Conservation (phyloP, 2,888 invertebrate genomes). For the Mimachlamys varia region DNA sequence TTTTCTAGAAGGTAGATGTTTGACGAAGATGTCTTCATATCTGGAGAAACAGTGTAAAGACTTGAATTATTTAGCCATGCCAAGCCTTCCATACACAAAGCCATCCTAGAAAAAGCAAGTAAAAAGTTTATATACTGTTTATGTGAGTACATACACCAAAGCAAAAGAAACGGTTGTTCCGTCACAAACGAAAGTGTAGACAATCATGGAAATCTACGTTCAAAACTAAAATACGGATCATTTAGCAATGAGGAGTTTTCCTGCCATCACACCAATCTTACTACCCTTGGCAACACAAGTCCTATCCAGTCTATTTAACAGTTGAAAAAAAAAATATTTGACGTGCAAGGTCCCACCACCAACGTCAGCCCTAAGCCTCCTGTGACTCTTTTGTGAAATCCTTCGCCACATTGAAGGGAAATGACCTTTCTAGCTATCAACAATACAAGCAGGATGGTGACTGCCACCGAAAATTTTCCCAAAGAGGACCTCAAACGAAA, state of each 20-base stretch:
- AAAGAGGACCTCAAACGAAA: neutral
- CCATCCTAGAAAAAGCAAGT: too few relatives aligned
- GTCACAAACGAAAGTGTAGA: neutral
- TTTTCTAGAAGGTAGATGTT: too few relatives aligned
- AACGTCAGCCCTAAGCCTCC: neutral
- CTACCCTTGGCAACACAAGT: constrained; percentile 7
- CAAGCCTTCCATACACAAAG: too few relatives aligned
- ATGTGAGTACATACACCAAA: too few relatives aligned
- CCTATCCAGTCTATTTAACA: neutral
- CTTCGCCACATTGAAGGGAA: neutral
- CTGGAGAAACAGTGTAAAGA: too few relatives aligned
- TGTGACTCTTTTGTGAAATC: neutral
- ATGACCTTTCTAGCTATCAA: neutral
- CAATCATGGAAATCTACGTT: neutral
- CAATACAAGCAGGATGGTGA: neutral
- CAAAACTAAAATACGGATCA: neutral
- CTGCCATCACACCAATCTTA: neutral
- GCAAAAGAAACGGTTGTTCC: neutral
- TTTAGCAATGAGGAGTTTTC: neutral
- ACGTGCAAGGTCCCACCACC: neutral
- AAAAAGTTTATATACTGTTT: too few relatives aligned
- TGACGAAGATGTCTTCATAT: too few relatives aligned
- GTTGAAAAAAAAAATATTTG: neutral
- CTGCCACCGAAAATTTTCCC: neutral
- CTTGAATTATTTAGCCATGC: too few relatives aligned